phyloP scores from a whole-genome alignment of 2,113 vertebrate genomes.

The Protobothrops flavoviridis region DNA sequence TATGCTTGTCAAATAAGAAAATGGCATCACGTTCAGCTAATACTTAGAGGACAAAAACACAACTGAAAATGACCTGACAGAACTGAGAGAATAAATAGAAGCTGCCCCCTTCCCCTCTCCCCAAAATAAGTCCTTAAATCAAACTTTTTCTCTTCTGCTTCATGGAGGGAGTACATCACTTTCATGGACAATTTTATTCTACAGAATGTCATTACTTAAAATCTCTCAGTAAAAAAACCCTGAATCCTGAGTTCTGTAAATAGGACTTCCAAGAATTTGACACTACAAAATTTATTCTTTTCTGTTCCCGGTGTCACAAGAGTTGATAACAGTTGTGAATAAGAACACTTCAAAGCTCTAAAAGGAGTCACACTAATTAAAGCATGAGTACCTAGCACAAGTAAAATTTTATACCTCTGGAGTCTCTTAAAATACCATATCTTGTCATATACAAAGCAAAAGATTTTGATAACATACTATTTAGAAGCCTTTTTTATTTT shows the following conservation, averaged over 20 bases:
- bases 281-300: neutral
- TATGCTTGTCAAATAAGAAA: too few relatives aligned
- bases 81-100: neutral
- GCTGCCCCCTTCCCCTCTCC: neutral
- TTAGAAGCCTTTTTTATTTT: conserved; percentile 22
- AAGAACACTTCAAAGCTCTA: neutral
- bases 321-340: conserved; percentile 13
- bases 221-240: neutral
- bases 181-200: neutral
- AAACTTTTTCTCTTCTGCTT: neutral
- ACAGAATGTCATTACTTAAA: neutral
- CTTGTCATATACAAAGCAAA: conserved; percentile 18
- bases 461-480: conserved; percentile 36
- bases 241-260: neutral
- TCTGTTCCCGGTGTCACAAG: conserved; percentile 5
- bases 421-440: conserved; percentile 14
- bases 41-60: too few relatives aligned
- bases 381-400: conserved; percentile 35
- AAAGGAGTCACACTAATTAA: neutral
- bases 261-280: conserved; percentile 1
- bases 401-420: conserved; percentile 24
- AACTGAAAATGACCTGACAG: too few relatives aligned
- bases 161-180: neutral
- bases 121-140: neutral
- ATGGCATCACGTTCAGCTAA: too few relatives aligned